Percentiles rank a stretch among this genome's conserved stretches.
Conservation (phyloP, 2,888 invertebrate genomes). For the Metellina segmentata region DNA sequence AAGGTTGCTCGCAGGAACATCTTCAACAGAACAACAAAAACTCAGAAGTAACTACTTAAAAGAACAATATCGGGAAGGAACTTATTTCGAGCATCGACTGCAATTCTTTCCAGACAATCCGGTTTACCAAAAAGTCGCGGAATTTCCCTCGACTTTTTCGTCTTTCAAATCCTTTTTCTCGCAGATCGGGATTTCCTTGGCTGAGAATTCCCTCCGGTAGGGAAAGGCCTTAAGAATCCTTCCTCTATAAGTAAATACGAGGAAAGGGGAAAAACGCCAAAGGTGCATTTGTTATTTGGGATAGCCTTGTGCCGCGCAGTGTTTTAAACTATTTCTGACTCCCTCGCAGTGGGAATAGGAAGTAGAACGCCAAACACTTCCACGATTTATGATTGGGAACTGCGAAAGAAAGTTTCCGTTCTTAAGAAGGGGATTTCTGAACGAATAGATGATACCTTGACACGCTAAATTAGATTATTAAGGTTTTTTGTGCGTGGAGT, state of each 20-base stretch:
- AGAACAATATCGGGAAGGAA: background rate
- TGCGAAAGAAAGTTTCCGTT: background rate
- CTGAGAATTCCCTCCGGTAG: background rate
- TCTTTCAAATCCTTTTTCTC: background rate
- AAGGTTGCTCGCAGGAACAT: background rate
- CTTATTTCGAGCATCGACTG: constrained; percentile 9
- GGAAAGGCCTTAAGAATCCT: background rate
- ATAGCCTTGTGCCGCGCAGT: background rate
- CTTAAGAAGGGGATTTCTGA: background rate
- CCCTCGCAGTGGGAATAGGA: background rate
- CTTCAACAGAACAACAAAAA: background rate
- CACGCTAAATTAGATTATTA: background rate
- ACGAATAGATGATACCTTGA: background rate
- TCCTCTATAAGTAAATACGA: background rate
- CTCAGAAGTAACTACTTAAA: background rate
- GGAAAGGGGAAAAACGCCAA: background rate
- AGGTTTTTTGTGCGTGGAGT: background rate
- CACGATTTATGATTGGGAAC: background rate
- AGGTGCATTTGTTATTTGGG: background rate
- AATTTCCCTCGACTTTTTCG: background rate
- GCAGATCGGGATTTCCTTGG: background rate
- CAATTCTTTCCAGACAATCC: constrained; percentile 1
- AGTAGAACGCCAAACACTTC: background rate
- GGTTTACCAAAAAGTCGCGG: constrained; percentile 4
- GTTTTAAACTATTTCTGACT: background rate